These are phyloP conservation scores for Geophilus truncorum DNA, from an alignment of 2,888 invertebrate species.

Conservation along the genomic window DNA sequence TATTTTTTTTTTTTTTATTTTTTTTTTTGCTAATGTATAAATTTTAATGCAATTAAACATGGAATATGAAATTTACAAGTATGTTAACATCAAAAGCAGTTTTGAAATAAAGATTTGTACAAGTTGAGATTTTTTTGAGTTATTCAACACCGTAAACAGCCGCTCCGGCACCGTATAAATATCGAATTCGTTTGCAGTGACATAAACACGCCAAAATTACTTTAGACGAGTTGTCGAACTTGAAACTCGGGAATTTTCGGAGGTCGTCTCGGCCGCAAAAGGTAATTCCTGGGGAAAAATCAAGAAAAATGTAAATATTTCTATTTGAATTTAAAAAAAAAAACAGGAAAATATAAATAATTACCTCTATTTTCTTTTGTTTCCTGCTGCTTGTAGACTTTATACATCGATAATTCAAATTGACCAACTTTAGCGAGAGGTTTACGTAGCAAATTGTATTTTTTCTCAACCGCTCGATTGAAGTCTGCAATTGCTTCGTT, in stretches of 20 bases:
- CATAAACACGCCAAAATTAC: not conserved
- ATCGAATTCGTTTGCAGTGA: not conserved
- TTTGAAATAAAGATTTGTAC: not conserved
- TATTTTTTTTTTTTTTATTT: not conserved
- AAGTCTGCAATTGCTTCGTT: not conserved
- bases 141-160: not conserved
- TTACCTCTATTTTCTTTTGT: not conserved
- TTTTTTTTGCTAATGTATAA: not conserved
- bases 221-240: not conserved
- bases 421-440: not conserved
- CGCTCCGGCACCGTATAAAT: not conserved
- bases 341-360: too few species aligned
- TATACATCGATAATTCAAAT: not conserved
- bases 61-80: not conserved
- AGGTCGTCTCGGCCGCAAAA: not conserved
- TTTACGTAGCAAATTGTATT: not conserved
- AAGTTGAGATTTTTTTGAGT: not conserved
- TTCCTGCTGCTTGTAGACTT: not conserved
- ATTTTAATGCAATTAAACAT: too few species aligned
- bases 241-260: not conserved
- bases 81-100: not conserved
- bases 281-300: not conserved
- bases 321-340: not conserved
- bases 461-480: not conserved
- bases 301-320: not conserved